Evolutionary conservation across 2,888 invertebrate genomes (phyloP), one percentile per base, ranked within the genome.

Genomic region (Lepetodrilus schrolli): DNA sequence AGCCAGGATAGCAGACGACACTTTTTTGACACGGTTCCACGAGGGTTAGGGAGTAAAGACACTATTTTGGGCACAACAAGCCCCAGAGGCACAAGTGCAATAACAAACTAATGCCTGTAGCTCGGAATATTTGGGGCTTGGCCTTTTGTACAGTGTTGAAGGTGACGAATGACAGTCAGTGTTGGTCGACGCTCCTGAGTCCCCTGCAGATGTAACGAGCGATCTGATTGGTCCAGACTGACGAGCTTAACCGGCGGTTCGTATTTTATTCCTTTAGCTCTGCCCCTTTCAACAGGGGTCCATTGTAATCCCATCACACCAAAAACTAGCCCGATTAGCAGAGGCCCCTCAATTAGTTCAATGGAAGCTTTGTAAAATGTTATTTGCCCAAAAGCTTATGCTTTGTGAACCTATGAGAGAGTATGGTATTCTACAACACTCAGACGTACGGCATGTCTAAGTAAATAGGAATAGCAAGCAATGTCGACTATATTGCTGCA

Each of bases 31-130:
- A 38, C 43, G 36, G 21, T 21, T 34, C 23, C 47, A 48, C 30
- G 48, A 36, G 38, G 43, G 34, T 38, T 23, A 50, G 68, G 20
- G 30, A 47, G 65, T 66, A 36, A 30, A 65, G 72, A 51, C 26
- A 66, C 73, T 76, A 70, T 71, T 74, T 74, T 72, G 43, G 69
- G 72, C 72, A 49, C 50, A 73, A 78, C 72, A 72, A 73, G 72
- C 78, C 80, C 80, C 74, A 73, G 72, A 77, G 80, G 80, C 80
- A 79, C 75, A 69, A 68, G 71, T 66, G 72, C 74, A 76, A 74
- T 74, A 79, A 78, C 74, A 79, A 76, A 66, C 79, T 74, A 70
- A 74, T 74, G 74, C 73, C 76, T 72, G 66, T 76, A 73, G 73
- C 66, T 71, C 51, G 38, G 74, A 66, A 70, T 78, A 77, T 77